Evolutionary conservation across 2,797 vertebrate species (phyloP).

Genomic region (Danio aesculapii): DNA sequence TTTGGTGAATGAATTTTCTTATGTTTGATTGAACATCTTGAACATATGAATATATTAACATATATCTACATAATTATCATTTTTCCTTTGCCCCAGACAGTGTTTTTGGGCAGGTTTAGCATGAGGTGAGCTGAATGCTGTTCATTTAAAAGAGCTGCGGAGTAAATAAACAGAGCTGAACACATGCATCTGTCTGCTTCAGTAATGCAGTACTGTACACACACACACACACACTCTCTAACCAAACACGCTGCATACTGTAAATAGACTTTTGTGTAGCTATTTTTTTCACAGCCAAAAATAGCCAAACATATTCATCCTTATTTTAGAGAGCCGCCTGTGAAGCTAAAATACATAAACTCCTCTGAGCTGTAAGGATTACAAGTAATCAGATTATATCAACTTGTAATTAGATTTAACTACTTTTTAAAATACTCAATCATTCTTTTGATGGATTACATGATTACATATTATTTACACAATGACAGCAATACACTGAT

Average conservation of each 20-base stretch:
- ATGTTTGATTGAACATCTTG: too few relatives aligned
- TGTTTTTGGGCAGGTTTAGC: not conserved
- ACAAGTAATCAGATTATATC: too few relatives aligned
- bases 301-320: conserved; percentile 65
- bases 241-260: conserved; percentile 53
- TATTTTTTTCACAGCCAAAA: conserved; percentile 54
- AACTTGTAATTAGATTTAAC: too few relatives aligned
- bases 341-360: conserved; percentile 44
- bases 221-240: conserved; percentile 2
- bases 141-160: conserved; percentile 60
- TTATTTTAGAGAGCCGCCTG: conserved; percentile 62
- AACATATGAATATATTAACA: too few relatives aligned
- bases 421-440: too few relatives aligned
- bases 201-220: conserved; percentile 49
- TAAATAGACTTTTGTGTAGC: conserved; percentile 66
- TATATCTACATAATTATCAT: too few relatives aligned
- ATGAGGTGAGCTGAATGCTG: conserved; percentile 51
- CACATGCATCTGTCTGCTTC: conserved; percentile 55
- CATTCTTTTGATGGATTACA: too few relatives aligned
- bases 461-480: too few relatives aligned
- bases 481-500: too few relatives aligned
- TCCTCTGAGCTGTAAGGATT: not conserved
- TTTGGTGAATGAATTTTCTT: too few relatives aligned
- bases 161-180: conserved; percentile 68
- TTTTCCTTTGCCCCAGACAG: not conserved